A percentile compares a stretch with the other conserved stretches of the same genome.
Evolutionary conservation across 2,113 vertebrate species (phyloP).

Genomic region (Thamnaconus septentrionalis): DNA sequence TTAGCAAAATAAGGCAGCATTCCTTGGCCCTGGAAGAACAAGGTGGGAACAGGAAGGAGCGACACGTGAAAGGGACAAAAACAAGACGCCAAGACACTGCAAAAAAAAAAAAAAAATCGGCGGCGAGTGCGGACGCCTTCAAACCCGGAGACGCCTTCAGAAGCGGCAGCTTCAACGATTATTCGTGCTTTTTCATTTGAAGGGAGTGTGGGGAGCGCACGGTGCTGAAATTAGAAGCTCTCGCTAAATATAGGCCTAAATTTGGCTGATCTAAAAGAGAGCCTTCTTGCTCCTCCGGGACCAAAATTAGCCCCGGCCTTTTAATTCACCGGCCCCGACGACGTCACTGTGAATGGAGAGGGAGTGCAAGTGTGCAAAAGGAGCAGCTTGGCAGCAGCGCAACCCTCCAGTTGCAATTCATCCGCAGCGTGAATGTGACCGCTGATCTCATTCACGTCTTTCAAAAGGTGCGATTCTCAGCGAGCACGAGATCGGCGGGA

Average conservation of each 20-base stretch:
- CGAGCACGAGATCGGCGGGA: no score
- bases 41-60: slow-evolving; percentile 65
- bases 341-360: no score
- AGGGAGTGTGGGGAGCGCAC: no score
- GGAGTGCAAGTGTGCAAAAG: no score
- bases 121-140: neutral
- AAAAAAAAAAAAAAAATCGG: neutral
- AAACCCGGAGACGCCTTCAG: slow-evolving; percentile 1
- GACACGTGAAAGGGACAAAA: slow-evolving; percentile 66
- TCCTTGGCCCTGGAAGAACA: slow-evolving; percentile 82
- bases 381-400: no score
- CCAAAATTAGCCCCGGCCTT: neutral
- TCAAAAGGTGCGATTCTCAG: no score
- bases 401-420: no score
- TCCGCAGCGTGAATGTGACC: no score
- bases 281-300: slow-evolving; percentile 4
- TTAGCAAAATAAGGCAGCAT: slow-evolving; percentile 92
- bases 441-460: no score
- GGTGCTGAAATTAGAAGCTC: slow-evolving; percentile 4
- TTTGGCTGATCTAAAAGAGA: slow-evolving; percentile 41
- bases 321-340: neutral
- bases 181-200: no score
- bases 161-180: no score
- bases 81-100: slow-evolving; percentile 28
- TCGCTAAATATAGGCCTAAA: slow-evolving; percentile 28